Conservation (phyloP, 1,140 invertebrate genomes). For the Centruroides sculpturatus region DNA sequence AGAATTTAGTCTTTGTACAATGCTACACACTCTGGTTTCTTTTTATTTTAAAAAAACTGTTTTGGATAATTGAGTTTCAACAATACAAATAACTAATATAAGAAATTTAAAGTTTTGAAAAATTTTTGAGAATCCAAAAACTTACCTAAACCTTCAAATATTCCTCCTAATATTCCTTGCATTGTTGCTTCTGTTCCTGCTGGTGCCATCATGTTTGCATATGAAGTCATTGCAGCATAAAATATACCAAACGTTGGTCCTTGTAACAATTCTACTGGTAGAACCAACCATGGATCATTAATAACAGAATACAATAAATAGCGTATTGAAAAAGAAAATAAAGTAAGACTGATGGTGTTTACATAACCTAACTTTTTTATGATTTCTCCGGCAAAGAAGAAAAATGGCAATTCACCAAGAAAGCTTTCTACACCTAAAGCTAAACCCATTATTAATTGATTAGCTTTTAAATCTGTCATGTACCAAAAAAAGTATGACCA, state of each 20-base stretch:
- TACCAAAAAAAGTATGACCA: slow-evolving; percentile 62
- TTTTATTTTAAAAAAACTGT: too few species aligned
- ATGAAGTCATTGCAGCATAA: slow-evolving; percentile 74
- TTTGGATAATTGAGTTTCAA: too few species aligned
- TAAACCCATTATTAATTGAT: slow-evolving; percentile 59
- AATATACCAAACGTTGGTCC: slow-evolving; percentile 76
- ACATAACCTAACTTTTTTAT: slow-evolving; percentile 63
- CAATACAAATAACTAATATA: too few species aligned
- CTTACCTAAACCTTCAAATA: slow-evolving; percentile 18
- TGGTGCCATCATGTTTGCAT: slow-evolving; percentile 71
- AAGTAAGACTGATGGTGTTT: slow-evolving; percentile 36
- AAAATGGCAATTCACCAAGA: slow-evolving; percentile 73
- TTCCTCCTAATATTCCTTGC: slow-evolving; percentile 43
- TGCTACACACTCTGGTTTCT: too few species aligned
- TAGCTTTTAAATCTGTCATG: slow-evolving; percentile 17
- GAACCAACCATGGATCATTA: slow-evolving; percentile 54
- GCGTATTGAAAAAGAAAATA: slow-evolving; percentile 55
- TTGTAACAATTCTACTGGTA: slow-evolving; percentile 72
- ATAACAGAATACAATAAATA: slow-evolving; percentile 64
- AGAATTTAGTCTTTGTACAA: too few species aligned
- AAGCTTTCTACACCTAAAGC: slow-evolving; percentile 65
- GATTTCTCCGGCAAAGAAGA: slow-evolving; percentile 66
- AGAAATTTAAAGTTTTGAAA: too few species aligned
- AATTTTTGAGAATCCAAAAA: not conserved
- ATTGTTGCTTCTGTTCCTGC: slow-evolving; percentile 66